These are phyloP conservation scores for Cheilinus undulatus DNA, from an alignment of 2,113 vertebrate genomes.

Conservation along the genomic window DNA sequence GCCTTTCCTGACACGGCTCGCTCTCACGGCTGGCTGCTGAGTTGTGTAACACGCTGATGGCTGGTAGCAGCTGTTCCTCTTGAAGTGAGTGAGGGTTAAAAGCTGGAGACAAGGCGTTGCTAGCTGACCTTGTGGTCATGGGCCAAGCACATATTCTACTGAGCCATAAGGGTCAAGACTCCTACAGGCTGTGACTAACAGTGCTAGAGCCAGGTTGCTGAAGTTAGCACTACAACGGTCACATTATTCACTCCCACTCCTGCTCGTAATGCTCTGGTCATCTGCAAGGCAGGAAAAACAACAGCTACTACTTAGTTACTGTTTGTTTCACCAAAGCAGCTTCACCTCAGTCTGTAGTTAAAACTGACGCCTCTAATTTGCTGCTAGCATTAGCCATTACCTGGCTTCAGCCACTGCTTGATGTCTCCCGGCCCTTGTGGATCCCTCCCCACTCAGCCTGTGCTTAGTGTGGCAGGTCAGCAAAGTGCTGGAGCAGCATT, in stretches of 20 bases:
- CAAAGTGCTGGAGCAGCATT: slow-evolving; percentile 82
- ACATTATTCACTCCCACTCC: slow-evolving; percentile 3
- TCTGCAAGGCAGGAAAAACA: slow-evolving; percentile 23
- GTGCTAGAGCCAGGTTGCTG: slow-evolving; percentile 1
- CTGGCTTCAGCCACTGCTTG: slow-evolving; percentile 43
- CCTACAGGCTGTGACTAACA: slow-evolving; percentile 22
- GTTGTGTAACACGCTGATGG: slow-evolving; percentile 10
- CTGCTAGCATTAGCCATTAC: slow-evolving; percentile 60
- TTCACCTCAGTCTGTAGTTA: slow-evolving; percentile 40
- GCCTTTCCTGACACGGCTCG: slow-evolving; percentile 15
- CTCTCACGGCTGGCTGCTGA: slow-evolving; percentile 33
- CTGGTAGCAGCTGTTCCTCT: slow-evolving; percentile 34
- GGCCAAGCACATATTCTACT: slow-evolving; percentile 43
- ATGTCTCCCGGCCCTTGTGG: slow-evolving; percentile 43
- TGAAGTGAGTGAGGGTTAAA: slow-evolving; percentile 43
- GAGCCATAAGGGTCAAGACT: slow-evolving; percentile 39
- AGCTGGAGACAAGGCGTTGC: slow-evolving; percentile 25
- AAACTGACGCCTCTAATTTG: slow-evolving; percentile 61
- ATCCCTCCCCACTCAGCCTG: slow-evolving; percentile 57
- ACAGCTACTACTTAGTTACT: slow-evolving; percentile 47
- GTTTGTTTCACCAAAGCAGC: slow-evolving; percentile 24
- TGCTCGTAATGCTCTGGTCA: neutral
- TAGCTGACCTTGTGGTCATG: slow-evolving; percentile 44
- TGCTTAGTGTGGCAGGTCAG: slow-evolving; percentile 79
- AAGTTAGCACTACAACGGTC: slow-evolving; percentile 30